These are phyloP conservation scores for Karalla daura DNA, from an alignment of 2,797 vertebrate genomes.

Conservation along the genomic window DNA sequence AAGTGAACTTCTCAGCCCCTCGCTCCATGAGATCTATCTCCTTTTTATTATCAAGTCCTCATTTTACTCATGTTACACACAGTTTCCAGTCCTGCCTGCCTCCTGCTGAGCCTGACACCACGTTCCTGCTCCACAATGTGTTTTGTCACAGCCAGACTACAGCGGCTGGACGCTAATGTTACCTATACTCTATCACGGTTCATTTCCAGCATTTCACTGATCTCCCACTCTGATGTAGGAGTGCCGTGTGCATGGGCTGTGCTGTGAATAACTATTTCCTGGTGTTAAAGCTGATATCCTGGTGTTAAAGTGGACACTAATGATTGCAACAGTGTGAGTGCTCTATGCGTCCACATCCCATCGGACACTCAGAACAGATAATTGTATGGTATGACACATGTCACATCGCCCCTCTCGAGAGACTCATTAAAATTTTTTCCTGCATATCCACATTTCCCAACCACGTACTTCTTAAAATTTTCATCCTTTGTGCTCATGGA, in stretches of 20 bases:
- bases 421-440: no score
- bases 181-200: neutral
- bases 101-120: neutral
- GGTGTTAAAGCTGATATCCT: neutral
- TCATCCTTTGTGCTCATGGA: no score
- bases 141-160: neutral
- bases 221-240: neutral
- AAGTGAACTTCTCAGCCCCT: no score
- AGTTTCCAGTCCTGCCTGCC: neutral
- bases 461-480: no score
- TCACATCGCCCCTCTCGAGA: no score
- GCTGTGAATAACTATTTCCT: neutral
- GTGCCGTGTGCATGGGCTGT: no score
- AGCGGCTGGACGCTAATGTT: neutral
- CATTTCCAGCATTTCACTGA: neutral
- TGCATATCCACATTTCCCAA: no score
- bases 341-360: neutral
- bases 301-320: neutral
- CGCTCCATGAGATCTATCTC: neutral
- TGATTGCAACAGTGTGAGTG: neutral
- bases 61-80: neutral
- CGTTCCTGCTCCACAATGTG: neutral
- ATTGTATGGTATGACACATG: neutral
- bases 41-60: neutral
- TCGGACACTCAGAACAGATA: neutral